A percentile compares a stretch with the other conserved stretches of the same genome.
phyloP scores from a whole-genome alignment of 2,888 invertebrate genomes.

The Microctonus aethiopoides region DNA sequence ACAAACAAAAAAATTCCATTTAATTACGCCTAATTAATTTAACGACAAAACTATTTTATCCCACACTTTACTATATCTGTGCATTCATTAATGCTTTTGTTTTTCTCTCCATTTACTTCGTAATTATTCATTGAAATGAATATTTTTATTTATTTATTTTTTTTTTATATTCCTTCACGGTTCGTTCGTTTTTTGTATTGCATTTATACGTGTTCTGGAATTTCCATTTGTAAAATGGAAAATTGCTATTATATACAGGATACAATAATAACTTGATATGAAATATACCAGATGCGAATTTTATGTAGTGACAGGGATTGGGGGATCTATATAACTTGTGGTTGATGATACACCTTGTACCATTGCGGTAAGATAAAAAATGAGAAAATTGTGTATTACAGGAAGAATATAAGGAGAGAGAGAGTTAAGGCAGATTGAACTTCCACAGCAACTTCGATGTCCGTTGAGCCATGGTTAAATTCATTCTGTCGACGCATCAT shows the following conservation, averaged over 20 bases:
- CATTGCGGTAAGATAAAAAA: background rate
- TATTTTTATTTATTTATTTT: background rate
- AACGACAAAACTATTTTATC: slow-evolving; percentile 60
- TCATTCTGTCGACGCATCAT: slow-evolving; percentile 20
- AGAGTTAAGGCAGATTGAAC: background rate
- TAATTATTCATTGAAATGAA: background rate
- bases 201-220: background rate
- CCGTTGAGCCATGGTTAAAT: slow-evolving; percentile 33
- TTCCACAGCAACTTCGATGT: slow-evolving; percentile 16
- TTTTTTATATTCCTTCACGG: background rate
- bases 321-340: background rate
- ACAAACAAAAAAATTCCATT: slow-evolving; percentile 37
- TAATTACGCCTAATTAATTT: slow-evolving; percentile 66
- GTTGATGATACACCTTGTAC: background rate
- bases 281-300: background rate
- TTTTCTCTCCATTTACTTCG: background rate
- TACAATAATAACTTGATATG: background rate
- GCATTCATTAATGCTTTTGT: background rate
- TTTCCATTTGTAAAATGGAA: background rate
- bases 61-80: background rate
- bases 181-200: too few species aligned
- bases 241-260: background rate
- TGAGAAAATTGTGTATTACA: background rate
- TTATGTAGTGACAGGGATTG: too few species aligned
- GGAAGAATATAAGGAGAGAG: background rate